Evolutionary conservation across 2,888 invertebrate species (phyloP).

Genomic region (Leptopterna dolabrata): DNA sequence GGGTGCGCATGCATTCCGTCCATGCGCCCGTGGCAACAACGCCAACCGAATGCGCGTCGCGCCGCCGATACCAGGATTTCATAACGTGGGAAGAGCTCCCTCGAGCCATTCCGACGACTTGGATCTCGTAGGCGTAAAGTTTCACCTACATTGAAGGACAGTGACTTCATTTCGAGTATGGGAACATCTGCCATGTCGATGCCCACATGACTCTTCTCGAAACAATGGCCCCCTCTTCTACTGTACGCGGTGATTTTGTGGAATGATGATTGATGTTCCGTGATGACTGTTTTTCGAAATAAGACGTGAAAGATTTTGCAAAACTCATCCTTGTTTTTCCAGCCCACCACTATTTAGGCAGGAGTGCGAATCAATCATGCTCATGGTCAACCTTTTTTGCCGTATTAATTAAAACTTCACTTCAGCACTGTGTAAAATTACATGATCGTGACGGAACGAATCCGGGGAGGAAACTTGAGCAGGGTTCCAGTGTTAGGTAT

Average conservation of each 20-base stretch:
- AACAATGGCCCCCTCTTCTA: background rate
- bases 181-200: background rate
- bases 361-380: too few species aligned
- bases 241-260: background rate
- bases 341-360: too few species aligned
- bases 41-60: slow-evolving; percentile 23
- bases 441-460: too few species aligned
- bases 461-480: too few species aligned
- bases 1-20: slow-evolving; percentile 33
- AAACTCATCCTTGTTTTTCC: too few species aligned
- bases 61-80: slow-evolving; percentile 8
- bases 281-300: too few species aligned
- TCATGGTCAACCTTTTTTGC: too few species aligned
- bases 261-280: too few species aligned
- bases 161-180: background rate
- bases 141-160: background rate
- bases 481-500: too few species aligned
- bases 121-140: background rate
- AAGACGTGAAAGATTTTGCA: too few species aligned
- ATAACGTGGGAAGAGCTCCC: background rate
- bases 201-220: background rate
- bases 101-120: background rate
- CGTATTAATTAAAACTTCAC: too few species aligned
- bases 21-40: slow-evolving; percentile 9
- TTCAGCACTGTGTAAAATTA: too few species aligned